These are phyloP conservation scores for Zosterops lateralis DNA, from an alignment of 2,113 vertebrate species.

Conservation along the genomic window DNA sequence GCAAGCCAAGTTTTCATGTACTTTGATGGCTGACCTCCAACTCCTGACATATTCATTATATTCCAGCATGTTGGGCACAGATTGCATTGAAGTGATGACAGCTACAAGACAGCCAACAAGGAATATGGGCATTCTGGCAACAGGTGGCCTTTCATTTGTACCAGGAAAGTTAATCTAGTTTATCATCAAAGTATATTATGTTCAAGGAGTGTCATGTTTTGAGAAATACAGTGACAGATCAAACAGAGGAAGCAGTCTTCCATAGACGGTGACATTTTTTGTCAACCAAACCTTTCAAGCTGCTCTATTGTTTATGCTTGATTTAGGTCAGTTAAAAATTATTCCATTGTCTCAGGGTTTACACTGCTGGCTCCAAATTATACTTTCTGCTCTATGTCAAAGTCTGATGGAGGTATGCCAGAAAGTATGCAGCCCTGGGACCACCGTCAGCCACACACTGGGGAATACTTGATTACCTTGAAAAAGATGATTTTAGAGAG, in stretches of 20 bases:
- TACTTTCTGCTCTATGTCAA: slow-evolving; percentile 27
- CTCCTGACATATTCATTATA: slow-evolving; percentile 88
- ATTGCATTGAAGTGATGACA: slow-evolving; percentile 85
- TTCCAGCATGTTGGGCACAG: slow-evolving; percentile 81
- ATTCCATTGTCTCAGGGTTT: slow-evolving; percentile 55
- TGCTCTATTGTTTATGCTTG: slow-evolving; percentile 71
- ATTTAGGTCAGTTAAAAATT: slow-evolving; percentile 66
- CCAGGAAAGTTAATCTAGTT: slow-evolving; percentile 84
- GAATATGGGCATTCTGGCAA: slow-evolving; percentile 83
- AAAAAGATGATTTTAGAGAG: slow-evolving; percentile 23
- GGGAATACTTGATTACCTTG: background rate
- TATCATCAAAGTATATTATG: slow-evolving; percentile 84
- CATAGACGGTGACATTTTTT: slow-evolving; percentile 72
- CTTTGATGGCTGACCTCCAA: slow-evolving; percentile 89
- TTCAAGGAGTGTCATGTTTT: slow-evolving; percentile 80
- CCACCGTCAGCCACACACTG: background rate
- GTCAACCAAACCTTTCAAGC: slow-evolving; percentile 68
- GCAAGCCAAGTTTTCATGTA: slow-evolving; percentile 85
- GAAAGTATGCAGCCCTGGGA: background rate
- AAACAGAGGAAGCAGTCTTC: slow-evolving; percentile 77
- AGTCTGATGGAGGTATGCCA: background rate
- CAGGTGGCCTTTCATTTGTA: slow-evolving; percentile 86
- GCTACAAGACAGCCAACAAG: slow-evolving; percentile 84
- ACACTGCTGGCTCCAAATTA: slow-evolving; percentile 44
- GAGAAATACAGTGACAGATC: slow-evolving; percentile 77